Conservation (phyloP, 2,888 invertebrate species). For the Cheilosia soror region DNA sequence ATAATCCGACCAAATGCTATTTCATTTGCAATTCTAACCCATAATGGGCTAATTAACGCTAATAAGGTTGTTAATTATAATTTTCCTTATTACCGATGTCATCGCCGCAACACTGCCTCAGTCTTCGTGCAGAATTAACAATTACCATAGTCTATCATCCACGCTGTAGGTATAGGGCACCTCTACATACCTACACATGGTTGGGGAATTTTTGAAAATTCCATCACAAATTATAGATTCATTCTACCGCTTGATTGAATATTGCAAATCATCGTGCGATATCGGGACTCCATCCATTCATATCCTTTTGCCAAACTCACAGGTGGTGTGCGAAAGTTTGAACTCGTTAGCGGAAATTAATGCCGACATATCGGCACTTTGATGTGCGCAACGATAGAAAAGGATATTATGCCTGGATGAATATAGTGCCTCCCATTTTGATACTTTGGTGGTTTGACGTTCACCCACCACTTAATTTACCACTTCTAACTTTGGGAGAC, state of each 20-base stretch:
- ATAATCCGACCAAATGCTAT: constrained; percentile 51
- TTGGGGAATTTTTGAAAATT: constrained; percentile 19
- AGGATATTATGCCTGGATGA: not conserved
- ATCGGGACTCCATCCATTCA: not conserved
- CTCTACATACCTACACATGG: not conserved
- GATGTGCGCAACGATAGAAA: not conserved
- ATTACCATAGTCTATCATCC: constrained; percentile 1
- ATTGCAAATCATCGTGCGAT: constrained; percentile 49
- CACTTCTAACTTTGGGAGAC: constrained; percentile 54
- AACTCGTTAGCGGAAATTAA: constrained; percentile 54
- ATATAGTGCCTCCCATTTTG: not conserved
- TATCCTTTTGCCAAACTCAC: constrained; percentile 18
- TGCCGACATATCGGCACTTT: constrained; percentile 35
- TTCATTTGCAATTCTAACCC: constrained; percentile 31
- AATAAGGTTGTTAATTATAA: constrained; percentile 68
- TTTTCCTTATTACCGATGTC: constrained; percentile 55
- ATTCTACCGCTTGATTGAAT: constrained; percentile 57
- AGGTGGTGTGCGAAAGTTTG: constrained; percentile 10
- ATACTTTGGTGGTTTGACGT: constrained; percentile 35
- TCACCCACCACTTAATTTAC: constrained; percentile 47
- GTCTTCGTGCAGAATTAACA: constrained; percentile 27
- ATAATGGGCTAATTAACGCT: constrained; percentile 61
- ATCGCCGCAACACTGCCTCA: not conserved
- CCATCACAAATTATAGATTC: constrained; percentile 22
- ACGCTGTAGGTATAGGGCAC: not conserved